Base-by-base conservation (phyloP, 2,797 vertebrate genomes). In the Microtus californicus region DNA sequence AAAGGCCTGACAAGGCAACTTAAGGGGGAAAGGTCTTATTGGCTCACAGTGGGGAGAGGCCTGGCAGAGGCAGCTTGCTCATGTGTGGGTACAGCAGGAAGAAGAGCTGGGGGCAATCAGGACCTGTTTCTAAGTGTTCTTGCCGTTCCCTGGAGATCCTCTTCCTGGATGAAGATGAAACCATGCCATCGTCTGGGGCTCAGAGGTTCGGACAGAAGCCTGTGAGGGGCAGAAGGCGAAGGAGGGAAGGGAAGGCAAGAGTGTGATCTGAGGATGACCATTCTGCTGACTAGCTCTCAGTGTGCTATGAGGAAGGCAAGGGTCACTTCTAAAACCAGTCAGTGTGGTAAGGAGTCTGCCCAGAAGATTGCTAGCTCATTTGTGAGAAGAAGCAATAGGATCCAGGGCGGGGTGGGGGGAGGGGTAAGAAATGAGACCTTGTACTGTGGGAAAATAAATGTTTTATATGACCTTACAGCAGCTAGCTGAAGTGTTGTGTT, bases 391-490 rank as follows among this genome's bases (percentile, higher is more conserved):
- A 1, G 25, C 15, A 34, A 34, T 5, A n/a, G 14, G 0, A 2
- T 3, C 2, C 25, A 31, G 37, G 9, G 5, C 11, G 65, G 31
- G 29, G 59, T 0, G 25, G 21, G 29, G 14, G 25, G 34, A 10
- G 17, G 7, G 34, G 19, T 54, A 82, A 34, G 90, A 40, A 61
- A 17, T 1, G 1, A 5, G 3, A 13, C 14, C 40, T 0, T 63
- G 43, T 19, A 61, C 29, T n/a, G 67, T 23, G 31, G 40, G 23
- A 34, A 89, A 69, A 43, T 54, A 71, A 48, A 34, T 29, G 48
- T 5, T n/a, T 54, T 23, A 48, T 1, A 0, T 13, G 7, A 27
- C 25, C 11, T n/a, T 65, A 69, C 31, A 5, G 4, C 7, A 19
- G 59, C 45, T 37, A 65, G 45, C 23, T 81, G 21, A 56, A 79